These are phyloP conservation scores for Cetonia aurata DNA, from an alignment of 2,888 invertebrate genomes.

Conservation along the genomic window DNA sequence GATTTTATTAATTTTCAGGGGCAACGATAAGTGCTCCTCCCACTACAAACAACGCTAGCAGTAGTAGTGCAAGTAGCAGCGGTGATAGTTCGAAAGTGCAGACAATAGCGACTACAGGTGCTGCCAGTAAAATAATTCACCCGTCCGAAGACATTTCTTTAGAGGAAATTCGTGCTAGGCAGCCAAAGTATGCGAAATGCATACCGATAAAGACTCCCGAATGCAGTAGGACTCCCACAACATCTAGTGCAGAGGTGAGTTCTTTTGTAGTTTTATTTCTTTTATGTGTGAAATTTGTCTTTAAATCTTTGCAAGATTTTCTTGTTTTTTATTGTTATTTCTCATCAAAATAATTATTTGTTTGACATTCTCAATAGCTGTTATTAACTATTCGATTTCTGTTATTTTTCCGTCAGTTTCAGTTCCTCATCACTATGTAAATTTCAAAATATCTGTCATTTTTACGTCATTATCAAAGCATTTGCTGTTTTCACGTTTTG, in stretches of 20 bases:
- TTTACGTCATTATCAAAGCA: no score
- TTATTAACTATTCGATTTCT: no score
- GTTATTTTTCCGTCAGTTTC: no score
- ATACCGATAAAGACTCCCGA: slow-evolving; percentile 58
- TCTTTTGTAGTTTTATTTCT: background rate
- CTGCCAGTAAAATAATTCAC: slow-evolving; percentile 91
- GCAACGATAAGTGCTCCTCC: slow-evolving; percentile 85
- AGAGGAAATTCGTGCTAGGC: slow-evolving; percentile 84
- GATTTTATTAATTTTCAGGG: slow-evolving; percentile 64
- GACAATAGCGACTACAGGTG: slow-evolving; percentile 83
- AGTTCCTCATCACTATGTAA: no score
- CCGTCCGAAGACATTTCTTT: slow-evolving; percentile 93
- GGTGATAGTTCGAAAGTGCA: slow-evolving; percentile 61
- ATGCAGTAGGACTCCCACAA: slow-evolving; percentile 60
- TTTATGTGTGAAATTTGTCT: background rate
- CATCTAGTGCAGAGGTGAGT: slow-evolving; percentile 53
- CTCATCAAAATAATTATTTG: no score
- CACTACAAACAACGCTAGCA: slow-evolving; percentile 66
- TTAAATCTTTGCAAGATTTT: background rate
- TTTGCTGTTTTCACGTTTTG: background rate
- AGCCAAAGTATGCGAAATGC: slow-evolving; percentile 72
- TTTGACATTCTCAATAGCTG: no score
- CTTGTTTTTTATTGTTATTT: background rate
- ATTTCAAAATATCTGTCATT: no score
- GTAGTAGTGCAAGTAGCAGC: slow-evolving; percentile 51